Evolutionary conservation across 1,140 invertebrate genomes (phyloP).

Genomic region (Tyrophagus putrescentiae): DNA sequence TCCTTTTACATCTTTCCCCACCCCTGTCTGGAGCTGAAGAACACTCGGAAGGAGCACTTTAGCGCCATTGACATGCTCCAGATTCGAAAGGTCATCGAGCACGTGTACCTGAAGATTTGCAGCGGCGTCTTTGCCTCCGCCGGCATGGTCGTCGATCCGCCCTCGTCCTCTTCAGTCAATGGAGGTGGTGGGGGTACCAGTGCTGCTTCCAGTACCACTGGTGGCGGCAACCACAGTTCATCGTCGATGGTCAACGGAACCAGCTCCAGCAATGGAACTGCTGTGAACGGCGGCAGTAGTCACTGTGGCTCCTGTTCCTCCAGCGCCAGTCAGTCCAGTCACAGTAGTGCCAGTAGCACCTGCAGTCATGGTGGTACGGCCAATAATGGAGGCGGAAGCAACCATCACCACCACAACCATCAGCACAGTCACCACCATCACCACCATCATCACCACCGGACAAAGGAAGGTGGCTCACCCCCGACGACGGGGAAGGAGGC

Average conservation of each 20-base stretch:
- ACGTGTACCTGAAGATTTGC: conserved; percentile 85
- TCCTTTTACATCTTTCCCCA: conserved; percentile 91
- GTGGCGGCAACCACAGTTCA: not conserved
- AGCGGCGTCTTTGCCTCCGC: not conserved
- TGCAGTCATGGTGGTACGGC: too few species aligned
- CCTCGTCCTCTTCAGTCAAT: not conserved
- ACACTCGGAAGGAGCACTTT: conserved; percentile 81
- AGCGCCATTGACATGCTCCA: conserved; percentile 98
- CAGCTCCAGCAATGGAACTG: not conserved
- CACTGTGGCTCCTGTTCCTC: not conserved
- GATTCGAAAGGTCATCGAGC: conserved; percentile 96
- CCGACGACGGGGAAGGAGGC: not conserved
- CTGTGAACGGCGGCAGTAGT: not conserved
- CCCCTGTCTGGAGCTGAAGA: conserved; percentile 68
- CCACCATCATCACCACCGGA: not conserved
- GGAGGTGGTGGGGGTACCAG: too few species aligned
- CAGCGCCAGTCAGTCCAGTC: not conserved
- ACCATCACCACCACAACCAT: conserved; percentile 17
- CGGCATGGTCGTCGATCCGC: not conserved
- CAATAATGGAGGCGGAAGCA: not conserved
- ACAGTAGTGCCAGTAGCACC: too few species aligned
- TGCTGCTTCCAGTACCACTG: not conserved
- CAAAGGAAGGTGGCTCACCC: not conserved
- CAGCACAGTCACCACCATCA: conserved; percentile 13
- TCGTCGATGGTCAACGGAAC: not conserved